Evolutionary conservation across 2,888 invertebrate genomes (phyloP), one percentile per base, ranked within the genome.

Genomic region (Neuroscelio doddi): DNA sequence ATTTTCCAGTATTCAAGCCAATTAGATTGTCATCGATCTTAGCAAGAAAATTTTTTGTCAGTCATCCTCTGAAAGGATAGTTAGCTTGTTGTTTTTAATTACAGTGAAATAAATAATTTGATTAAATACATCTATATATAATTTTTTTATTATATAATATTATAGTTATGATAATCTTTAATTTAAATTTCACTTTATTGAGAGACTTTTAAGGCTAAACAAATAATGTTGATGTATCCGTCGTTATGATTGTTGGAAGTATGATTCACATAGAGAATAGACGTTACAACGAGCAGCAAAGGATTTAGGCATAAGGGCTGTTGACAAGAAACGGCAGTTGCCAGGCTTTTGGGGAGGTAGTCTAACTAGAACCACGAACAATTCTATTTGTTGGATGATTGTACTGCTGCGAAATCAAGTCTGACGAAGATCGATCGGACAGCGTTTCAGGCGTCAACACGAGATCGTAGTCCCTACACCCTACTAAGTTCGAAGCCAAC

Each of bases 371-470:
- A 78, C 72, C 72, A 74, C 78, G 78, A 79, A 68, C 83, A 80
- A 82, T 84, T 83, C 82, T 83, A 83, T 84, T 83, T 83, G 83
- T 82, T 81, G 82, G 83, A 78, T 83, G 81, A 83, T 83, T 82
- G 83, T 83, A 81, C 80, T 78, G 81, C 80, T 81, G 77, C 82
- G 81, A 84, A 84, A 84, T 84, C 84, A 82, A 84, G 83, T 80
- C 83, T 84, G 84, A 83, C 84, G 84, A 84, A 83, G 84, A 83
- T 84, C 84, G 84, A 84, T 84, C 80, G 84, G 76, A 73, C 79
- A 73, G 76, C 79, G 72, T 80, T 81, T 81, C 80, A 78, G 76
- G 76, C 83, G 80, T 83, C 83, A 80, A 82, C 83, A 77, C 73
- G 72, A 75, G 75, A 77, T 79, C 75, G 74, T 66, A 65, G 67